These are phyloP conservation scores for Drosophila hamatofila DNA, from an alignment of 2,888 invertebrate genomes.

Conservation along the genomic window DNA sequence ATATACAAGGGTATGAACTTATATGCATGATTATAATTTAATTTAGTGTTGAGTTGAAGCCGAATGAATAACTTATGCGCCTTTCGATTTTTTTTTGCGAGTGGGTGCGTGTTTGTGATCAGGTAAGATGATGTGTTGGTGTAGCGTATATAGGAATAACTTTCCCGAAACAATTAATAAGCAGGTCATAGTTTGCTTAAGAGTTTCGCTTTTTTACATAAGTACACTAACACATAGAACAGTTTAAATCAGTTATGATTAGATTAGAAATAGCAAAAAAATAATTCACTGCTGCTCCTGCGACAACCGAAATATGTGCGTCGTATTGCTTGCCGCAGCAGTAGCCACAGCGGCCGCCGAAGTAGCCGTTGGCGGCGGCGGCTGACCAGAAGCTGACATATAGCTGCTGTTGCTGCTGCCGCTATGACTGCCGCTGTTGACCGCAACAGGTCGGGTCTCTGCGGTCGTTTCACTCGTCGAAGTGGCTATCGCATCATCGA, in stretches of 20 bases:
- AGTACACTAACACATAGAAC: slow-evolving; percentile 76
- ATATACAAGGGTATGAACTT: slow-evolving; percentile 31
- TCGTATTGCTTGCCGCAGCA: slow-evolving; percentile 80
- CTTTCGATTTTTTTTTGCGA: slow-evolving; percentile 36
- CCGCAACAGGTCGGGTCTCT: slow-evolving; percentile 31
- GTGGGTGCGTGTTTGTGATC: slow-evolving; percentile 9
- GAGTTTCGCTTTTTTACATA: slow-evolving; percentile 75
- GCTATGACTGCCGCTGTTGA: slow-evolving; percentile 15
- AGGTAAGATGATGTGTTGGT: slow-evolving; percentile 11
- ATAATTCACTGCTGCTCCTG: slow-evolving; percentile 67
- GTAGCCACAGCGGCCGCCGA: slow-evolving; percentile 80
- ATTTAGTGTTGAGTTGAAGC: slow-evolving; percentile 34
- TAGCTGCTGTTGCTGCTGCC: slow-evolving; percentile 50
- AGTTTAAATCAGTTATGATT: slow-evolving; percentile 50
- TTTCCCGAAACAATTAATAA: slow-evolving; percentile 43
- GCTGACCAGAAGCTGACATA: slow-evolving; percentile 59
- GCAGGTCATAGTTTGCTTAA: slow-evolving; percentile 35
- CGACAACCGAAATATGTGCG: slow-evolving; percentile 79
- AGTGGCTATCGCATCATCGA: slow-evolving; percentile 26
- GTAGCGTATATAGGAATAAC: slow-evolving; percentile 39
- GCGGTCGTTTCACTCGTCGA: slow-evolving; percentile 32
- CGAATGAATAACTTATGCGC: slow-evolving; percentile 34
- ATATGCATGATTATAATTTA: slow-evolving; percentile 51
- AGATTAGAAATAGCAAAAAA: slow-evolving; percentile 26
- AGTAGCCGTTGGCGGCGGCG: slow-evolving; percentile 68